phyloP scores from a whole-genome alignment of 2,888 invertebrate genomes.

The Adelognathus sp. region DNA sequence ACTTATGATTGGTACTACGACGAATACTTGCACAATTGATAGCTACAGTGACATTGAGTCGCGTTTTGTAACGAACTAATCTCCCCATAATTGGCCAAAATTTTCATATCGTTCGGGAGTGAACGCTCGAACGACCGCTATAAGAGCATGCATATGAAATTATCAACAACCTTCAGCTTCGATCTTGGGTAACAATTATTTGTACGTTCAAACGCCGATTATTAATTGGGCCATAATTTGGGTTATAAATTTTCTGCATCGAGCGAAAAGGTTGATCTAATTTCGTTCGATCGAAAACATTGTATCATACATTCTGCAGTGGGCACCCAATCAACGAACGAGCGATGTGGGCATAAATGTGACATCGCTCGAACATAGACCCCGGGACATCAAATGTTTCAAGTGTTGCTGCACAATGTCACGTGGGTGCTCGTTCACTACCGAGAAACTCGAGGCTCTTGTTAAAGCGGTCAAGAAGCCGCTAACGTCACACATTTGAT shows the following conservation, averaged over 20 bases:
- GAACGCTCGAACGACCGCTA: no score
- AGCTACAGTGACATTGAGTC: no score
- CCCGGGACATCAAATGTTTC: not conserved
- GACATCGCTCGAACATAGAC: not conserved
- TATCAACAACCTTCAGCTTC: no score
- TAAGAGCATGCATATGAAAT: no score
- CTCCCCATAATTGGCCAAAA: no score
- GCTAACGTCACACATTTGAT: conserved; percentile 30
- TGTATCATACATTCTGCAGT: not conserved
- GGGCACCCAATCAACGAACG: not conserved
- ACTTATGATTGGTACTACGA: no score
- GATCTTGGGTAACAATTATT: no score
- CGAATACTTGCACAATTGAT: no score
- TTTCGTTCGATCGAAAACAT: not conserved
- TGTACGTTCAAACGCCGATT: no score
- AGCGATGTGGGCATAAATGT: not conserved
- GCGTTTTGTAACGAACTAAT: no score
- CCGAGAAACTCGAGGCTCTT: conserved; percentile 47
- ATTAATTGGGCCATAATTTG: no score
- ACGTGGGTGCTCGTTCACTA: conserved; percentile 12
- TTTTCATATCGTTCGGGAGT: no score
- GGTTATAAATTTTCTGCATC: not conserved
- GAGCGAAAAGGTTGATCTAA: not conserved
- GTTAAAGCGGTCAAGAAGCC: conserved; percentile 60
- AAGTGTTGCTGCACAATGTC: conserved; percentile 42